Percentiles rank a stretch among this genome's conserved stretches.
These are phyloP conservation scores for Polydesmus complanatus DNA, from an alignment of 2,888 invertebrate species.

Conservation along the genomic window DNA sequence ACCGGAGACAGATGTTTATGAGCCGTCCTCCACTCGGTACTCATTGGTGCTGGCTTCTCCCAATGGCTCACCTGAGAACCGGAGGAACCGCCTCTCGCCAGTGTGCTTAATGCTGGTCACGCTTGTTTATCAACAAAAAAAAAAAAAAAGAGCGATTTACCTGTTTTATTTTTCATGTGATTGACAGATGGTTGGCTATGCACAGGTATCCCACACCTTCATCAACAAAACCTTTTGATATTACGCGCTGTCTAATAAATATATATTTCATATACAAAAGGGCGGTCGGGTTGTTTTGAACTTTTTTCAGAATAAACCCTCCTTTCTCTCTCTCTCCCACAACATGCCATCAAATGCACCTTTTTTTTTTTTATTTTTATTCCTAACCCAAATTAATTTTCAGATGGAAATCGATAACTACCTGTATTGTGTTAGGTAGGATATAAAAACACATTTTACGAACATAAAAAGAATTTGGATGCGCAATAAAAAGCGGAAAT, in stretches of 20 bases:
- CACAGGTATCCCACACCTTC: background rate
- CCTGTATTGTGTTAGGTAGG: no score
- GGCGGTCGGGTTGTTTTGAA: no score
- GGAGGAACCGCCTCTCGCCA: background rate
- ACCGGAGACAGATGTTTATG: background rate
- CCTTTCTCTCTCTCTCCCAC: no score
- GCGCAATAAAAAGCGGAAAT: no score
- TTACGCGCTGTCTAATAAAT: background rate
- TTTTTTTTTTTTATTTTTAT: no score
- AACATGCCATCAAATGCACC: no score
- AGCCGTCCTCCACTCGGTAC: background rate
- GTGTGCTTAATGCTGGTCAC: background rate
- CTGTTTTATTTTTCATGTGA: background rate
- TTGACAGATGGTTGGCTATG: background rate
- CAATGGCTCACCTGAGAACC: background rate
- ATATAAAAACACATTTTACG: no score
- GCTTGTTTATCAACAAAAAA: background rate
- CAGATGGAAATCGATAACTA: no score
- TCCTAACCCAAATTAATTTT: no score
- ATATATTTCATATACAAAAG: background rate
- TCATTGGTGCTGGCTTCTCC: background rate
- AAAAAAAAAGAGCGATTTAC: background rate
- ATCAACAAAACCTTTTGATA: background rate
- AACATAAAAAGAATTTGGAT: no score
- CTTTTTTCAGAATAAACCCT: no score